Evolutionary conservation across 2,888 invertebrate species (phyloP), one percentile per base, ranked within the genome.

Genomic region (Eudemis profundana): DNA sequence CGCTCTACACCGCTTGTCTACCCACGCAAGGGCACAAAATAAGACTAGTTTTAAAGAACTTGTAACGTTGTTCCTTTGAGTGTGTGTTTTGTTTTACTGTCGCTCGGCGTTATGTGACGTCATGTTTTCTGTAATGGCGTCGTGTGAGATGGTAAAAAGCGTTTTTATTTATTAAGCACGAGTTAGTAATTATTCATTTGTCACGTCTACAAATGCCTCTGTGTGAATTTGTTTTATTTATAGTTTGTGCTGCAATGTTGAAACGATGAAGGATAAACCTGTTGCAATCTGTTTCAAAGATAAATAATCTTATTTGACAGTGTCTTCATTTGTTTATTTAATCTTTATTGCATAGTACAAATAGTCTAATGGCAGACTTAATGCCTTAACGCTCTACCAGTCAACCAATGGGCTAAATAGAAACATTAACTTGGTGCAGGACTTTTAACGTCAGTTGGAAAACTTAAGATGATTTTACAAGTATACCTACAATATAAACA

Each of bases 41-140:
- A 5, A 2, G 33, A 10, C 8, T 8, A 33, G 0, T 33, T 10
- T 10, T 8, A 33, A 33, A 10, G 8, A 50, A 40, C 44, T 61
- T 61, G 51, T 44, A 29, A 10, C 12, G 23, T 42, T 51, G 38
- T 51, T 33, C 33, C 10, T 33, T 10, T 33, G 33, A 10, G 8
- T 1, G 10, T 10, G 10, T 33, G 33, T 33, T 33, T 33, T 19
- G 56, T 54, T 46, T 36, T 60, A 40, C 33, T 50, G 33, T 50
- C 33, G 17, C 33, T 50, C 50, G 17, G 17, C 12, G 29, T 50
- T 50, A 17, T 50, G 50, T 50, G 50, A 50, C 50, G 50, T 19
- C 50, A 50, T 50, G 33, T 50, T 50, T 7, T 29, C 19, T 57
- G 19, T 21, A 33, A n/a, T 2, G 17, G 19, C 47, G 36, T 14